phyloP scores from a whole-genome alignment of 2,888 invertebrate genomes.

The Quadroppia sp. region DNA sequence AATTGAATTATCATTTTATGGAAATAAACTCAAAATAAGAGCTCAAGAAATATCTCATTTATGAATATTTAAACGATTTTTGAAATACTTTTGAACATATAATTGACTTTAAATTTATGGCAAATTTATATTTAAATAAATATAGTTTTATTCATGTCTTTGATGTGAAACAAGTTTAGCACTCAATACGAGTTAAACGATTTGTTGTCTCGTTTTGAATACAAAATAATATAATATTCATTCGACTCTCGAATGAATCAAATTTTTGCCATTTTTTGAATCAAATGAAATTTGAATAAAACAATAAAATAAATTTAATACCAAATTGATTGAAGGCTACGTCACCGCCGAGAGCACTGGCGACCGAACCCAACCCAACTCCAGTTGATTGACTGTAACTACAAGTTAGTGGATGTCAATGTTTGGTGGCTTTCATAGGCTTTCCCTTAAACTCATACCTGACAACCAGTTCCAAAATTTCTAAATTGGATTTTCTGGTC shows the following conservation, averaged over 20 bases:
- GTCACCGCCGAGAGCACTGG: neutral
- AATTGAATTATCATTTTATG: neutral
- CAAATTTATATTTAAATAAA: neutral
- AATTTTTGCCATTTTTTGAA: neutral
- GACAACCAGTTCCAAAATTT: slow-evolving; percentile 6
- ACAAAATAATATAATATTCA: too few relatives aligned
- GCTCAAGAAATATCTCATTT: neutral
- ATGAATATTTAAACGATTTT: neutral
- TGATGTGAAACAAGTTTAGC: too few relatives aligned
- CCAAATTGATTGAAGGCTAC: neutral
- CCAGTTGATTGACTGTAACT: slow-evolving; percentile 14
- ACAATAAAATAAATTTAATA: neutral
- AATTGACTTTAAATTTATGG: slow-evolving; percentile 4
- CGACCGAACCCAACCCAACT: slow-evolving; percentile 28
- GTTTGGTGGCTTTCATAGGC: slow-evolving; percentile 19
- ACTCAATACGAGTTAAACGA: neutral
- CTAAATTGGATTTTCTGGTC: slow-evolving; percentile 37
- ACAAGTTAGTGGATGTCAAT: slow-evolving; percentile 28
- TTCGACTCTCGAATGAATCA: too few relatives aligned
- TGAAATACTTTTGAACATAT: neutral
- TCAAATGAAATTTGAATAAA: slow-evolving; percentile 1
- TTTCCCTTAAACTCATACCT: slow-evolving; percentile 11
- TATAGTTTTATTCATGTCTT: too few relatives aligned
- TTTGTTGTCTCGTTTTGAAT: neutral
- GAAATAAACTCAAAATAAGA: neutral